Conservation (phyloP, 2,797 vertebrate genomes). For the Adrianichthys oophorus region DNA sequence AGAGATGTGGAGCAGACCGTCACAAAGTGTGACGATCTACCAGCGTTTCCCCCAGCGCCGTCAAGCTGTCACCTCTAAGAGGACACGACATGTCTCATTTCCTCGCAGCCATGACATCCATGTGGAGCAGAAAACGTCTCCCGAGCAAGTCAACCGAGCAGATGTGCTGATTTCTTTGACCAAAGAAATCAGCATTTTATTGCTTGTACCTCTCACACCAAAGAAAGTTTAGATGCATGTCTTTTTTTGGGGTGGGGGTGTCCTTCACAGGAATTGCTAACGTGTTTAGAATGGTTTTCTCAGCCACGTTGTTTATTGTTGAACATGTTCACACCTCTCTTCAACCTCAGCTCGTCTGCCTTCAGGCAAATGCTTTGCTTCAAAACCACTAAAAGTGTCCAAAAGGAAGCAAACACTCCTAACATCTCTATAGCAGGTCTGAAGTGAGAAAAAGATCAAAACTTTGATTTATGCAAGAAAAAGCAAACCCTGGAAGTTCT, state of each 20-base stretch:
- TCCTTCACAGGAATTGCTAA: too few relatives aligned
- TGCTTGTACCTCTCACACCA: too few relatives aligned
- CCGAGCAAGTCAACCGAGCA: neutral
- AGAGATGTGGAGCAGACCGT: conserved; percentile 2
- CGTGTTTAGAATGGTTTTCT: too few relatives aligned
- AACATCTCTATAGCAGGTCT: neutral
- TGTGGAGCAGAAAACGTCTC: conserved; percentile 30
- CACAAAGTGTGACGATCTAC: conserved; percentile 7
- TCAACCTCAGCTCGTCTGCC: conserved; percentile 9
- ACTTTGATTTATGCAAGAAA: too few relatives aligned
- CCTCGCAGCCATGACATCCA: conserved; percentile 23
- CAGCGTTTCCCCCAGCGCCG: neutral
- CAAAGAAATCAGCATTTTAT: too few relatives aligned
- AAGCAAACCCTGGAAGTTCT: too few relatives aligned
- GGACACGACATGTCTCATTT: conserved; percentile 49
- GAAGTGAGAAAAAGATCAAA: too few relatives aligned
- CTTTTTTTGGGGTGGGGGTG: too few relatives aligned
- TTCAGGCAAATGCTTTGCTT: conserved; percentile 15
- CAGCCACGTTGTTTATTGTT: neutral
- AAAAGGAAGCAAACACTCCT: conserved; percentile 6
- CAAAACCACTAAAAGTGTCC: conserved; percentile 24
- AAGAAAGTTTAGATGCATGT: too few relatives aligned
- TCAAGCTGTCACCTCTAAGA: conserved; percentile 43
- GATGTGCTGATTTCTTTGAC: neutral
- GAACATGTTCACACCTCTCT: conserved; percentile 37